phyloP scores from a whole-genome alignment of 1,140 invertebrate species.

The Drosophila guanche region DNA sequence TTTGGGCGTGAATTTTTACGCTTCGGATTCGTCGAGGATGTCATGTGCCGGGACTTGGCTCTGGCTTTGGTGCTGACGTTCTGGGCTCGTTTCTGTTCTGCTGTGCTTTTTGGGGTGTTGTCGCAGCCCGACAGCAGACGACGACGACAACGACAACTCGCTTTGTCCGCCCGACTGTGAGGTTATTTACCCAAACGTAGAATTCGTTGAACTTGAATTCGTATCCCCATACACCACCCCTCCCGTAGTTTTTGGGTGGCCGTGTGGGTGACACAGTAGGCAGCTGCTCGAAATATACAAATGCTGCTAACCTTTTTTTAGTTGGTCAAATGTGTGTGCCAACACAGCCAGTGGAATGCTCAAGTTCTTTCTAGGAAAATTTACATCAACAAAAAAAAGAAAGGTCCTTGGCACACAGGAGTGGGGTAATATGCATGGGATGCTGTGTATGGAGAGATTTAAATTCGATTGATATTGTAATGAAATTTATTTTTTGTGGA shows the following conservation, averaged over 20 bases:
- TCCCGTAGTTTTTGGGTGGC: background rate
- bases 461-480: background rate
- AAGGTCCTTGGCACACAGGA: slow-evolving; percentile 11
- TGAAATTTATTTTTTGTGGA: slow-evolving; percentile 3
- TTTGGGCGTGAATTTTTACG: slow-evolving; percentile 63
- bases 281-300: slow-evolving; percentile 42
- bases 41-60: slow-evolving; percentile 48
- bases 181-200: slow-evolving; percentile 71
- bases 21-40: slow-evolving; percentile 44
- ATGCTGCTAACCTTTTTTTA: slow-evolving; percentile 33
- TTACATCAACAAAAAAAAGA: no score
- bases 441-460: slow-evolving; percentile 6
- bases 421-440: slow-evolving; percentile 20
- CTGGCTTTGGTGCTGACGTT: slow-evolving; percentile 26
- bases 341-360: slow-evolving; percentile 34
- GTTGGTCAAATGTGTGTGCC: slow-evolving; percentile 38
- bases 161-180: slow-evolving; percentile 43
- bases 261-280: slow-evolving; percentile 6
- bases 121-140: slow-evolving; percentile 24
- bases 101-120: slow-evolving; percentile 62
- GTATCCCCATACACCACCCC: slow-evolving; percentile 27
- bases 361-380: background rate
- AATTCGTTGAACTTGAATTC: slow-evolving; percentile 80
- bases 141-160: slow-evolving; percentile 7
- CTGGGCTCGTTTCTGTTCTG: slow-evolving; percentile 24